Evolutionary conservation across 2,797 vertebrate species (phyloP), one percentile per base, ranked within the genome.

Genomic region (Adelosebastes latens): DNA sequence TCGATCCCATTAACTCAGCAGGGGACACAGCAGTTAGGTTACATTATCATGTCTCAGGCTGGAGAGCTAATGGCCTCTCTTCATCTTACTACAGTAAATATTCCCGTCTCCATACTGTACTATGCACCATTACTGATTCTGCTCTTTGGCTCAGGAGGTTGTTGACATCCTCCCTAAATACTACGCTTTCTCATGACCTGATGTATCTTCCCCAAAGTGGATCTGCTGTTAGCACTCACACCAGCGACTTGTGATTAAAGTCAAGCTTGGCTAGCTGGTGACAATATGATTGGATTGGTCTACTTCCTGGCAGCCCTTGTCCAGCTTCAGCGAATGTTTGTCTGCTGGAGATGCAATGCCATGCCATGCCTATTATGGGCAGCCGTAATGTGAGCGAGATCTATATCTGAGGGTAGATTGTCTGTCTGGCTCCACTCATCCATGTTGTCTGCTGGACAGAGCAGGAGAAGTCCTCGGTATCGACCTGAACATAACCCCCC

Each of bases 381-480:
- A 85, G 89, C 84, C 61, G 85, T 90, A 92, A 91, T 89, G 87
- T 59, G 84, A 91, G 85, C 70, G 88, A 92, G 92, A 93, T 92
- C 87, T 92, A 90, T 91, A 92, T 93, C 88, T 86, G 85, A 59
- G 72, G 78, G 80, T n/a, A 82, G 83, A 85, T 87, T 67, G 81
- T 88, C 85, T 85, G 90, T 93, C 92, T 93, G 93, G 90, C 92
- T 93, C 92, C 88, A 79, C 81, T 88, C 81, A 72, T 85, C 88
- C 72, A 72, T 79, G 72, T 32, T 62, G 82, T 80, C 85, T 83
- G 85, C 81, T 60, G 84, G 86, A 91, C 68, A 60, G 73, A 77
- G 52, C 70, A 80, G 75, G 75, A 91, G 83, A 85, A 93, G 84
- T 81, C 79, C 90, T 87, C 82, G 12, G 85, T 86, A 92, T 92